Evolutionary conservation across 1,140 invertebrate species (phyloP).

Genomic region (Fopius arisanus): DNA sequence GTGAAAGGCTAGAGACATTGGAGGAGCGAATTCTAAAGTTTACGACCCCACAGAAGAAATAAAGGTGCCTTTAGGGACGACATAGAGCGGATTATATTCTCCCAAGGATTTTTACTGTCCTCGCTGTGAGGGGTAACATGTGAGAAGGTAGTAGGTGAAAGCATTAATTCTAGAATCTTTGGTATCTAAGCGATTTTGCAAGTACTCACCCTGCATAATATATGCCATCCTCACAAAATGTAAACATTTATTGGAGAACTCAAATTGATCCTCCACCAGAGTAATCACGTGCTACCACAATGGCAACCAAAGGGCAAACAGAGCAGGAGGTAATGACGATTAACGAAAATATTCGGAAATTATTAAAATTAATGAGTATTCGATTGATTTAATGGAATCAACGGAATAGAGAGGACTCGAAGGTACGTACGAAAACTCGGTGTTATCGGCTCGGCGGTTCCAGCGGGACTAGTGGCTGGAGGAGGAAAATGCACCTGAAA

Average conservation of each 20-base stretch:
- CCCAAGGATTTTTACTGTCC: not conserved
- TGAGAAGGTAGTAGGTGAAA: not conserved
- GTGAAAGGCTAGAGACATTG: not conserved
- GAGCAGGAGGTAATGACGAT: not conserved
- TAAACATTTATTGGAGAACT: not conserved
- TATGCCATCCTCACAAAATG: not conserved
- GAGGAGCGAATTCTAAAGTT: slow-evolving; percentile 12
- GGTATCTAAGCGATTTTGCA: not conserved
- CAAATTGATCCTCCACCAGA: not conserved
- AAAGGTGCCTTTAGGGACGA: slow-evolving; percentile 4
- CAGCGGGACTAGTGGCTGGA: not conserved
- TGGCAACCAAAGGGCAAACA: not conserved
- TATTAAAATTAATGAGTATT: not conserved
- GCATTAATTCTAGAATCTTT: not conserved
- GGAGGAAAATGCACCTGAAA: not conserved
- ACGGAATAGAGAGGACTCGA: not conserved
- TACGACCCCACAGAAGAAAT: not conserved
- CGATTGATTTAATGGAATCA: not conserved
- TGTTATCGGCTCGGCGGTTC: not conserved
- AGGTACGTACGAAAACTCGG: not conserved
- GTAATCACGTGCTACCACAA: not conserved
- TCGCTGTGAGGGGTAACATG: not conserved
- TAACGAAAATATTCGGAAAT: not conserved
- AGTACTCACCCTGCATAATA: slow-evolving; percentile 13
- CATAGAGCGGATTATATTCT: slow-evolving; percentile 18